Conservation (phyloP, 2,797 vertebrate species). For the Coregonus sp. region DNA sequence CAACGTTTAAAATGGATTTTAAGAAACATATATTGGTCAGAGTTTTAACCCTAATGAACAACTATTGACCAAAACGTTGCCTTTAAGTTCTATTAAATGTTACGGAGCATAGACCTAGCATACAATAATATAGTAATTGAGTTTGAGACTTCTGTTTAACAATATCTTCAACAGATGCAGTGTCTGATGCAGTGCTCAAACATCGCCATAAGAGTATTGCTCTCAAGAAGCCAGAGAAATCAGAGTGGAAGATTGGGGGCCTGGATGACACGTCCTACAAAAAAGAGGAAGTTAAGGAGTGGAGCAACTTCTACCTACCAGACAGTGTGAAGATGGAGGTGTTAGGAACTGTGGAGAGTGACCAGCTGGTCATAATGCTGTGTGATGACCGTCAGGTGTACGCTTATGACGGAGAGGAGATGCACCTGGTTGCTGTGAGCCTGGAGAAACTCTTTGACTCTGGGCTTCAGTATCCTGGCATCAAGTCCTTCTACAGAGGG, state of each 20-base stretch:
- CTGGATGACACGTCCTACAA: neutral
- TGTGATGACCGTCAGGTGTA: neutral
- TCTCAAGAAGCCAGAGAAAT: neutral
- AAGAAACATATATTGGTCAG: neutral
- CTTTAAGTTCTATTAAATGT: too few relatives aligned
- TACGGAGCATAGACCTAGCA: too few relatives aligned
- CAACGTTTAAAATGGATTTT: too few relatives aligned
- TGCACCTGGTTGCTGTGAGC: neutral
- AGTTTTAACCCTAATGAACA: too few relatives aligned
- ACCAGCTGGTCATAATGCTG: neutral
- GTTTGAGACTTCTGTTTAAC: neutral
- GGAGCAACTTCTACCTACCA: neutral
- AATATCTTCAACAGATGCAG: neutral
- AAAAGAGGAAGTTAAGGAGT: neutral
- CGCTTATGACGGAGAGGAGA: neutral
- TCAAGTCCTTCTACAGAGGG: neutral
- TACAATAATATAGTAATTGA: neutral
- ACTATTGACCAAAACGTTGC: too few relatives aligned
- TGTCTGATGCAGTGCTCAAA: neutral
- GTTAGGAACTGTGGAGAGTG: neutral
- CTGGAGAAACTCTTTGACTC: neutral
- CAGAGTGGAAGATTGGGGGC: neutral
- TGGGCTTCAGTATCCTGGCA: constrained; percentile 6
- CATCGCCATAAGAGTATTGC: neutral
- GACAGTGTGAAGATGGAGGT: neutral